Conservation (phyloP, 2,113 vertebrate genomes). For the Marmota monax region DNA sequence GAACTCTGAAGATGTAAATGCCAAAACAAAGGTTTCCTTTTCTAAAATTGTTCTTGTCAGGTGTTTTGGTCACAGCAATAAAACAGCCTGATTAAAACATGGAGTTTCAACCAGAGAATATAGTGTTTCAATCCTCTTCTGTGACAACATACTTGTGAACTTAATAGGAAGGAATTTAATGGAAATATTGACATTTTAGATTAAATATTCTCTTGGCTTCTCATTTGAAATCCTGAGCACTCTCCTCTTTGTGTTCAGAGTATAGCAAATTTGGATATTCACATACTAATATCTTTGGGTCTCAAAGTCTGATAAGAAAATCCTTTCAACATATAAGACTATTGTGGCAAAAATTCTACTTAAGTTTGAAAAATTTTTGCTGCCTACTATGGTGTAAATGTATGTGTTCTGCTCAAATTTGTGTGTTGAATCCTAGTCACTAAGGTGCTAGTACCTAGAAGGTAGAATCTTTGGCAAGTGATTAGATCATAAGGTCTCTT, state of each 20-base stretch:
- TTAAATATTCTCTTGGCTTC: not conserved
- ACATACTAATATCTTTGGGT: not conserved
- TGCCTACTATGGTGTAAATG: not conserved
- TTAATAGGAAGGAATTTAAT: not conserved
- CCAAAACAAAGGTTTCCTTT: too few species aligned
- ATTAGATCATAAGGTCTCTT: not conserved
- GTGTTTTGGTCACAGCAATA: too few species aligned
- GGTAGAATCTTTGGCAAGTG: not conserved
- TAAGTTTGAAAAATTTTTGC: not conserved
- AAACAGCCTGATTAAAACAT: too few species aligned
- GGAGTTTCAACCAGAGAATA: not conserved
- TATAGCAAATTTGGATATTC: not conserved
- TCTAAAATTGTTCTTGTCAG: too few species aligned
- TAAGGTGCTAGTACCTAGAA: not conserved
- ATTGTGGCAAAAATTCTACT: not conserved
- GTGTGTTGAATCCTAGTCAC: not conserved
- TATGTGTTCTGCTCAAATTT: not conserved
- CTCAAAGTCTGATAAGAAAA: not conserved
- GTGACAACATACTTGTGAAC: not conserved
- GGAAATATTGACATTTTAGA: not conserved
- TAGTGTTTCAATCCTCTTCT: not conserved
- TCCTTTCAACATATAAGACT: not conserved
- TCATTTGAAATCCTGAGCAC: slow-evolving; percentile 28
- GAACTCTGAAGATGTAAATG: too few species aligned
- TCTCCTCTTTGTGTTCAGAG: not conserved